Evolutionary conservation across 2,797 vertebrate species (phyloP), one percentile per base, ranked within the genome.

Genomic region (Chrysocyon brachyurus): DNA sequence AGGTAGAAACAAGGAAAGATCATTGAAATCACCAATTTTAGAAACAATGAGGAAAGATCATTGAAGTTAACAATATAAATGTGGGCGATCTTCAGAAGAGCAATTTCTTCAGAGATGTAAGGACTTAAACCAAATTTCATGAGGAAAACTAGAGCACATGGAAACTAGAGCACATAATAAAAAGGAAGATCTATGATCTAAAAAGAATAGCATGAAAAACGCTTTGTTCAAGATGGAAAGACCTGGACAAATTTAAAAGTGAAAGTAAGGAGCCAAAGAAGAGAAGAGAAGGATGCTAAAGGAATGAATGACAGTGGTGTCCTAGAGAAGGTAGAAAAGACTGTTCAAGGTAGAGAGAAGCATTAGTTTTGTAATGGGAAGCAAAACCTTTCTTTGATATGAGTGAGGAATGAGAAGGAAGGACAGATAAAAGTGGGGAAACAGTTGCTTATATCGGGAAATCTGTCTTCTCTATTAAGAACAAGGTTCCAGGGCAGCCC

Each of bases 311-410:
- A n/a, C 46, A 17, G 8, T 91, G 33, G 19, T 61, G 12, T 91
- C 12, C 36, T 87, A 19, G 72, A 91, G 28, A 73, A 93, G 19
- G 40, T 6, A 33, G 52, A 22, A 63, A 84, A 93, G 83, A 64
- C 26, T 87, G 2, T 81, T 78, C 1, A 49, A 64, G 15, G 63
- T 56, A 33, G 46, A 89, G 36, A 28, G 6, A 40, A 75, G 6
- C 36, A 36, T 28, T 86, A 59, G 24, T 52, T 94, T 79, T 56
- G 87, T n/a, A 91, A 75, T 54, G 19, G 72, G 75, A 94, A 87
- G 40, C 68, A 84, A 70, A 87, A 89, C 40, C 7, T 79, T 90
- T 77, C 26, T 90, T 81, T 92, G 63, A 93, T 87, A n/a, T 59
- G 57, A 72, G 31, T 79, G 2, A 82, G 82, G 17, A 70, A 66